phyloP scores from a whole-genome alignment of 2,888 invertebrate genomes.

The Drosophila borborema region DNA sequence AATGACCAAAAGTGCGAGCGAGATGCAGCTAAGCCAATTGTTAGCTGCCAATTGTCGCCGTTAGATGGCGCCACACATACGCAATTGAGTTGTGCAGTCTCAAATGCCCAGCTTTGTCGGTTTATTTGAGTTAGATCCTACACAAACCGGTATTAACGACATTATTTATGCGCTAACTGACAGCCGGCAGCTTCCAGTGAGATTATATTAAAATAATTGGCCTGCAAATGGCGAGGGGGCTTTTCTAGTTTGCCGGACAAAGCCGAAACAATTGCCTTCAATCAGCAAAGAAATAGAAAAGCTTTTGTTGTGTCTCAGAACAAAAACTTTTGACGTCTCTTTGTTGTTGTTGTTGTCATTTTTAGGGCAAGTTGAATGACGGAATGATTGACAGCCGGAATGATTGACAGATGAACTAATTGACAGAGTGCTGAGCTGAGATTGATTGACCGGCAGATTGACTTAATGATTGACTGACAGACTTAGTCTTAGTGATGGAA shows the following conservation, averaged over 20 bases:
- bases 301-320: slow-evolving; percentile 5
- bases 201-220: slow-evolving; percentile 21
- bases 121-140: slow-evolving; percentile 46
- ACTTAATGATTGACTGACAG: neutral
- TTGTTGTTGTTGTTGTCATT: neutral
- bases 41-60: slow-evolving; percentile 17
- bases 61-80: slow-evolving; percentile 38
- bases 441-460: neutral
- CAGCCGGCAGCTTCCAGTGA: slow-evolving; percentile 8
- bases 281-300: slow-evolving; percentile 5
- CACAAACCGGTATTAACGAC: slow-evolving; percentile 52
- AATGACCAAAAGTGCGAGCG: neutral
- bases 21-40: neutral
- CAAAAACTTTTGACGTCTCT: neutral
- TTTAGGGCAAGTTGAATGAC: neutral
- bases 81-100: neutral
- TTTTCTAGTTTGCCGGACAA: slow-evolving; percentile 23
- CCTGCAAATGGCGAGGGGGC: slow-evolving; percentile 18
- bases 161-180: slow-evolving; percentile 43
- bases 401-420: neutral
- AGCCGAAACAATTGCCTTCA: slow-evolving; percentile 40
- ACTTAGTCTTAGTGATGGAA: neutral
- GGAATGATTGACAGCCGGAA: neutral
- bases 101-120: neutral
- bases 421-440: neutral